phyloP scores from a whole-genome alignment of 2,888 invertebrate species.

The Dolichopus griseipennis region DNA sequence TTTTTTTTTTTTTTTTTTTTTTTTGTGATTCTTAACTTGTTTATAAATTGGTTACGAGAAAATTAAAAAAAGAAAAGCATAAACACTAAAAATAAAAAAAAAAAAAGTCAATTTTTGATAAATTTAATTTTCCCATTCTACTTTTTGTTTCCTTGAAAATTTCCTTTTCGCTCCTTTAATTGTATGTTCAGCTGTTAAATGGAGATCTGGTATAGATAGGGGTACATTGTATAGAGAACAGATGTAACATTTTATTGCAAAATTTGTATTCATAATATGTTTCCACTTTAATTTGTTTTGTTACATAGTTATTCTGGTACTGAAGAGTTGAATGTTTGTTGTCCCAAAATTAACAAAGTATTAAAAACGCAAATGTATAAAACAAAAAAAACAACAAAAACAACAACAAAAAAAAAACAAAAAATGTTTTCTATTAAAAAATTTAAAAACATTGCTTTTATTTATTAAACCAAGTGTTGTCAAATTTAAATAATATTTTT shows the following conservation, averaged over 20 bases:
- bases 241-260: neutral
- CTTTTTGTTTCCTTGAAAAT: neutral
- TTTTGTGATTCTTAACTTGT: neutral
- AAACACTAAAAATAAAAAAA: too few relatives aligned
- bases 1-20: too few relatives aligned
- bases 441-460: neutral
- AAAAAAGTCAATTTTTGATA: neutral
- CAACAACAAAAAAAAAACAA: too few relatives aligned
- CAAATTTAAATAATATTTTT: neutral
- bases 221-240: neutral
- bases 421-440: neutral
- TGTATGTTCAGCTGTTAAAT: neutral
- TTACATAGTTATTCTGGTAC: neutral
- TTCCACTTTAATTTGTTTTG: neutral
- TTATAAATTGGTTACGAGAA: neutral
- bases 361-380: too few relatives aligned
- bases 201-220: neutral
- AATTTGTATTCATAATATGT: neutral
- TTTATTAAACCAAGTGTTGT: neutral
- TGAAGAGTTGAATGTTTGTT: too few relatives aligned
- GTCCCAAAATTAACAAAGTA: too few relatives aligned
- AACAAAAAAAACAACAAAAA: neutral
- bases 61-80: neutral
- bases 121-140: neutral
- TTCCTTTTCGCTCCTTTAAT: neutral